Base-by-base conservation (phyloP, 2,888 invertebrate species). In the Drosophila rubida region DNA sequence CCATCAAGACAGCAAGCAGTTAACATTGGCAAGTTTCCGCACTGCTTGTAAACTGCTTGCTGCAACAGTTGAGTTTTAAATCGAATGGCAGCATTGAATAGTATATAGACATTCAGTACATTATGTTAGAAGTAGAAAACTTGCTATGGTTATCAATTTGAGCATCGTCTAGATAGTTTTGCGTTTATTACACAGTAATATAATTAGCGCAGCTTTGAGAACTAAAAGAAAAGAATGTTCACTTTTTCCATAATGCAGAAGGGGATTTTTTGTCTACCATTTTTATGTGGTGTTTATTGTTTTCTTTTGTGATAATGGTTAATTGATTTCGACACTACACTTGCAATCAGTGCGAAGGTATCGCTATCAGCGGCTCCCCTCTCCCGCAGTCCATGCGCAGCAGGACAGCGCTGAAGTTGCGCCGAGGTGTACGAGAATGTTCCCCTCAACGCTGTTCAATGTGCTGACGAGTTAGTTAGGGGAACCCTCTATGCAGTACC, bases 361-460 rank as follows among this genome's bases (percentile, higher is more conserved):
- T 68, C 53, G 35, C 46, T 57, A 51, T 25, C 59, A 35, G 37
- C 58, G 53, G 50, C 45, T 55, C 48, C 41, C 53, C 49, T 58
- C 49, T 62, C 37, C 3, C 8, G 32, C n/a, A 13, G 35, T 45
- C 54, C 14, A 46, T 9, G 37, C 73, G 39, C 86, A 83, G 86
- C 86, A 74, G 83, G 86, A 69, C 53, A 75, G 73, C 69, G 46
- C 35, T 30, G 44, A 30, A 42, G 30, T 27, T 30, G 42, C n/a
- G 19, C 19, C 60, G 45, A 59, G 14, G 45, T 66, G 14, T 37
- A 13, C 14, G 13, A 14, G 35, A 37, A 16, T 16, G 45, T 51
- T 44, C 75, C 72, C 72, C 65, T 60, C 54, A 41, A 9, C 11
- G 30, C 30, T n/a, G 22, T 22, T 7, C 7, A 44, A 49, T 48